phyloP scores from a whole-genome alignment of 1,140 invertebrate genomes.

The silkworm (Bombyx mori) region DNA sequence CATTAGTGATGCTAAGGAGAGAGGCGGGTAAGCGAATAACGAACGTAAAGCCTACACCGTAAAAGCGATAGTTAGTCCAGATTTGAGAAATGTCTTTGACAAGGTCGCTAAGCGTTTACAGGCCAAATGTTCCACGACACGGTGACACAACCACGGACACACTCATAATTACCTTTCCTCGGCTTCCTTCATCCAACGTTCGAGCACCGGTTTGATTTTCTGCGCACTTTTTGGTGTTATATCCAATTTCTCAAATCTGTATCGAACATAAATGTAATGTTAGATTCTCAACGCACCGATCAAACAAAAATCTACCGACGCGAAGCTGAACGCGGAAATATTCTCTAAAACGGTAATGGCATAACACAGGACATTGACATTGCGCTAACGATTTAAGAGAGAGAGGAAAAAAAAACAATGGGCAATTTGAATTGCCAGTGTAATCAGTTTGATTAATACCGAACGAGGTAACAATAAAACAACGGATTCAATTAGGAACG shows the following conservation, averaged over 20 bases:
- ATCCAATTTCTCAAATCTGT: slow-evolving; percentile 99
- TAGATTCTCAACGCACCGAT: slow-evolving; percentile 52
- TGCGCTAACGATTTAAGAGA: slow-evolving; percentile 57
- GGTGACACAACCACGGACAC: slow-evolving; percentile 54
- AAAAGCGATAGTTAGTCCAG: slow-evolving; percentile 66
- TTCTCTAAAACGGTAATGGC: slow-evolving; percentile 37
- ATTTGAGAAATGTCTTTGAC: slow-evolving; percentile 67
- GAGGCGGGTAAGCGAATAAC: slow-evolving; percentile 11
- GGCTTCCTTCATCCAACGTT: slow-evolving; percentile 98
- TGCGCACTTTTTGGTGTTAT: slow-evolving; percentile 99
- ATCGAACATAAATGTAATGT: slow-evolving; percentile 70
- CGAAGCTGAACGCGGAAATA: slow-evolving; percentile 23
- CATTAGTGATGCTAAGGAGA: neutral
- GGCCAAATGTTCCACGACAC: slow-evolving; percentile 67
- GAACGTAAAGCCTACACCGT: slow-evolving; percentile 44
- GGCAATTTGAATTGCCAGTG: slow-evolving; percentile 61
- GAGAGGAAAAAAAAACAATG: slow-evolving; percentile 61
- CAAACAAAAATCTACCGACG: slow-evolving; percentile 34
- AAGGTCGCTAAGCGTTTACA: slow-evolving; percentile 62
- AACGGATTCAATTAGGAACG: slow-evolving; percentile 65
- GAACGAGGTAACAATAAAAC: slow-evolving; percentile 65
- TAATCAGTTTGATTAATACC: slow-evolving; percentile 70
- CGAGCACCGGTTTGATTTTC: slow-evolving; percentile 98
- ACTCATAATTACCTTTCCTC: slow-evolving; percentile 90
- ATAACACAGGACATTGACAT: slow-evolving; percentile 81